These are phyloP conservation scores for Hartigia nigra DNA, from an alignment of 2,888 invertebrate species.

Conservation along the genomic window DNA sequence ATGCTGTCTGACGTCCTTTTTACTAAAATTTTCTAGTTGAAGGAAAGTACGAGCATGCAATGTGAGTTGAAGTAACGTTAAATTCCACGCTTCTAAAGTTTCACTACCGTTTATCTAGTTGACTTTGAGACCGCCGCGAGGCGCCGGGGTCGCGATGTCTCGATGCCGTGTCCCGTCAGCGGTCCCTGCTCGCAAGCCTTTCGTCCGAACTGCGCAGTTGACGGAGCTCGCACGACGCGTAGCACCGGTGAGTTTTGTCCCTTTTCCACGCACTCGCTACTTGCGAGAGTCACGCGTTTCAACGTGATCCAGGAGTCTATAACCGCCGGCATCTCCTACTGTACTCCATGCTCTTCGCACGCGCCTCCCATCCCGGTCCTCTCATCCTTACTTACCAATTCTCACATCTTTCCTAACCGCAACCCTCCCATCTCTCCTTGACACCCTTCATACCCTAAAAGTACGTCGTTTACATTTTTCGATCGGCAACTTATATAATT, in stretches of 20 bases:
- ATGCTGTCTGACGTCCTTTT: neutral
- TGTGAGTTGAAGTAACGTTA: neutral
- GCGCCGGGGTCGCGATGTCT: slow-evolving; percentile 34
- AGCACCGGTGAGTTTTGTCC: slow-evolving; percentile 56
- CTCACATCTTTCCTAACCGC: neutral
- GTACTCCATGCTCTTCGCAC: neutral
- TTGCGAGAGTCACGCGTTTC: slow-evolving; percentile 7
- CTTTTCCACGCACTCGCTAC: slow-evolving; percentile 12
- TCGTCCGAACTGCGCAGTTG: slow-evolving; percentile 61
- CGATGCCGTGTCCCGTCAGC: slow-evolving; percentile 39
- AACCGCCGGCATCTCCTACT: neutral
- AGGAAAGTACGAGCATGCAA: neutral
- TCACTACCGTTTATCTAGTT: neutral
- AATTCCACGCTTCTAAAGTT: neutral
- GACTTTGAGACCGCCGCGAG: slow-evolving; percentile 27
- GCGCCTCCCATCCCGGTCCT: neutral
- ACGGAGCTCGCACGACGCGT: slow-evolving; percentile 53
- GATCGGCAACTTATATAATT: slow-evolving; percentile 1
- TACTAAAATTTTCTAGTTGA: neutral
- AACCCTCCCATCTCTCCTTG: neutral
- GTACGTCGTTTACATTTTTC: neutral
- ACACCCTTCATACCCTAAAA: neutral
- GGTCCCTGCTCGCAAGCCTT: slow-evolving; percentile 48
- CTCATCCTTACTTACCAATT: neutral
- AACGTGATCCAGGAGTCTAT: neutral